phyloP scores from a whole-genome alignment of 2,888 invertebrate species.

The Marasmarcha lunaedactyla region DNA sequence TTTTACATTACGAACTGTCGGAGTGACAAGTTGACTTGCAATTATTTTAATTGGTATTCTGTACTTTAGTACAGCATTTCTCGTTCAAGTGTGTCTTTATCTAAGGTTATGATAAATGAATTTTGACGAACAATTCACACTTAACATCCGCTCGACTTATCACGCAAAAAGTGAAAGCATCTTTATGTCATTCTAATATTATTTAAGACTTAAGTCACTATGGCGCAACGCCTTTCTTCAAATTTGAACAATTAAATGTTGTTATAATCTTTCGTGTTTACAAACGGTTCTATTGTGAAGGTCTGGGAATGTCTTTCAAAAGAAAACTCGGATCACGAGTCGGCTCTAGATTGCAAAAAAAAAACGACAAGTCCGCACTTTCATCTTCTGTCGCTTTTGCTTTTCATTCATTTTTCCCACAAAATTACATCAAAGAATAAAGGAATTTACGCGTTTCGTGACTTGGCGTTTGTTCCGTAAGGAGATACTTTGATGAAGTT shows the following conservation, averaged over 20 bases:
- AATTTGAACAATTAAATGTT: slow-evolving; percentile 1
- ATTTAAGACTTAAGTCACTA: slow-evolving; percentile 21
- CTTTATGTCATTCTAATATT: slow-evolving; percentile 24
- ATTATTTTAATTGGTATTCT: not conserved
- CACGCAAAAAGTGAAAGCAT: slow-evolving; percentile 29
- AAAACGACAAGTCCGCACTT: slow-evolving; percentile 26
- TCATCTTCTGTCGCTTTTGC: slow-evolving; percentile 42
- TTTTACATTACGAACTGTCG: too few species aligned
- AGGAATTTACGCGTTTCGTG: slow-evolving; percentile 5
- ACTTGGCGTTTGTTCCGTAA: slow-evolving; percentile 12
- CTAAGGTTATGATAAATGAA: not conserved
- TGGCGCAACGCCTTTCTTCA: slow-evolving; percentile 46
- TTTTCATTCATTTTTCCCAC: slow-evolving; percentile 20
- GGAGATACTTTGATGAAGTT: not conserved
- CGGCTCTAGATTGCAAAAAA: slow-evolving; percentile 15
- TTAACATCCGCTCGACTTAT: not conserved
- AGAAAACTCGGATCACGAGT: slow-evolving; percentile 16
- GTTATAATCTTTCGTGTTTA: slow-evolving; percentile 17
- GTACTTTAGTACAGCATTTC: not conserved
- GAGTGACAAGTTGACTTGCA: not conserved
- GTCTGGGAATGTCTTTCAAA: slow-evolving; percentile 29
- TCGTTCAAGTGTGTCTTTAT: not conserved
- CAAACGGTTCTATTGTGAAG: slow-evolving; percentile 25
- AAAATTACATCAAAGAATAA: not conserved
- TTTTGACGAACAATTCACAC: too few species aligned